phyloP scores from a whole-genome alignment of 2,113 vertebrate genomes.

The Numenius arquata region DNA sequence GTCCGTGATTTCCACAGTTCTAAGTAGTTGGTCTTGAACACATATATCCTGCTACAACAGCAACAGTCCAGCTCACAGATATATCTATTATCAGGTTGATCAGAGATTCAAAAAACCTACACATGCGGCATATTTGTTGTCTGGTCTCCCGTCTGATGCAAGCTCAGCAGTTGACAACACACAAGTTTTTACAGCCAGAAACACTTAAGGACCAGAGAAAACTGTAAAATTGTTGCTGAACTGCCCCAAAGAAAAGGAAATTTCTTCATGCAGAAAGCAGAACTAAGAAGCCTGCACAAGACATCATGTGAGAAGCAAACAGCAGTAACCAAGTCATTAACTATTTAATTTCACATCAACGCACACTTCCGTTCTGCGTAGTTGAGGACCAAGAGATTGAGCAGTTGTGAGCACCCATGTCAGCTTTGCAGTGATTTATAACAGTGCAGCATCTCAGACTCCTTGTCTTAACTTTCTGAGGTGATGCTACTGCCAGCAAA shows the following conservation, averaged over 20 bases:
- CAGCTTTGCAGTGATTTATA: neutral
- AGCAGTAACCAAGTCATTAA: neutral
- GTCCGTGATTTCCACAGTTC: neutral
- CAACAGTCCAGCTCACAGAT: neutral
- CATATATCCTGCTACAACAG: neutral
- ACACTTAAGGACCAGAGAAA: neutral
- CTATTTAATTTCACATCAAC: neutral
- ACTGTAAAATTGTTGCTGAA: neutral
- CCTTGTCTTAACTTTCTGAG: neutral
- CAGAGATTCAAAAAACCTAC: neutral
- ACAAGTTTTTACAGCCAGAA: neutral
- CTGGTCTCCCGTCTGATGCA: neutral
- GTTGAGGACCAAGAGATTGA: neutral
- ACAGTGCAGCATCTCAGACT: neutral
- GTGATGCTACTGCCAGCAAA: neutral
- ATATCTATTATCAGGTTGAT: neutral
- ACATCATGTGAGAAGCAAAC: neutral
- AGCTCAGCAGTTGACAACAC: neutral
- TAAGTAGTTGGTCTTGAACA: neutral
- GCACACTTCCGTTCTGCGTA: neutral
- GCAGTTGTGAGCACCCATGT: neutral
- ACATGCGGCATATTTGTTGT: neutral
- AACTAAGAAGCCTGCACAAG: neutral
- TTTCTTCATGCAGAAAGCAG: neutral
- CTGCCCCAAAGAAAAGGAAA: neutral